These are phyloP conservation scores for Albula goreensis DNA, from an alignment of 2,113 vertebrate species.

Conservation along the genomic window DNA sequence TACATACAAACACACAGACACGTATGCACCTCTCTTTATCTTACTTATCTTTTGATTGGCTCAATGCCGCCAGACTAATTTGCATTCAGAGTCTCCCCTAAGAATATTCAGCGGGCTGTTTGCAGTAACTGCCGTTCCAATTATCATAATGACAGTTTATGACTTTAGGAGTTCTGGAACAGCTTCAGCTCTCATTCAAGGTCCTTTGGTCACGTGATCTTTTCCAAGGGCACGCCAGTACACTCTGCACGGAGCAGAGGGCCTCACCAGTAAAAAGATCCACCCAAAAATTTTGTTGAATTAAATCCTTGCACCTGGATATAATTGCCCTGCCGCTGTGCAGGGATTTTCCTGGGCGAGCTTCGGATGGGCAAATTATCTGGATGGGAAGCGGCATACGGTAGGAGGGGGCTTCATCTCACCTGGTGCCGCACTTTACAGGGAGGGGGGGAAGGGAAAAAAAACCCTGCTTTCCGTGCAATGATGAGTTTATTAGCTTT, in stretches of 20 bases:
- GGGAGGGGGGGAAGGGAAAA: constrained; percentile 19
- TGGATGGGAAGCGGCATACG: constrained; percentile 90
- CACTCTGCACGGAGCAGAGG: constrained; percentile 72
- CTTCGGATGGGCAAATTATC: constrained; percentile 89
- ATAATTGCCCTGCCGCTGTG: constrained; percentile 94
- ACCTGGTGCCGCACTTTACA: constrained; percentile 79
- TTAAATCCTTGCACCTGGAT: constrained; percentile 98
- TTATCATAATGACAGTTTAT: constrained; percentile 71
- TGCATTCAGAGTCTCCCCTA: constrained; percentile 71
- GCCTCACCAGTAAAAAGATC: constrained; percentile 78
- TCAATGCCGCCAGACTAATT: constrained; percentile 73
- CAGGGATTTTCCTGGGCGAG: constrained; percentile 88
- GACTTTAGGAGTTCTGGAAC: constrained; percentile 75
- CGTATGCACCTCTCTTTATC: constrained; percentile 28
- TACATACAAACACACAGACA: neutral
- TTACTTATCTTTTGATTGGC: constrained; percentile 66
- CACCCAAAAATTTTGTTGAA: constrained; percentile 93
- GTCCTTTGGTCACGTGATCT: constrained; percentile 63
- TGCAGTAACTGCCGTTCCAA: constrained; percentile 70
- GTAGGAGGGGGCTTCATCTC: constrained; percentile 82
- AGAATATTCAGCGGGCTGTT: constrained; percentile 69
- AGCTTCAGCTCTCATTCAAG: constrained; percentile 71
- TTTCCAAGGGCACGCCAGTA: constrained; percentile 88
- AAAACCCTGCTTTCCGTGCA: constrained; percentile 43
- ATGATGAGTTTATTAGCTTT: constrained; percentile 33